These are phyloP conservation scores for Amphiprion percula DNA, from an alignment of 2,113 vertebrate species.

Conservation along the genomic window DNA sequence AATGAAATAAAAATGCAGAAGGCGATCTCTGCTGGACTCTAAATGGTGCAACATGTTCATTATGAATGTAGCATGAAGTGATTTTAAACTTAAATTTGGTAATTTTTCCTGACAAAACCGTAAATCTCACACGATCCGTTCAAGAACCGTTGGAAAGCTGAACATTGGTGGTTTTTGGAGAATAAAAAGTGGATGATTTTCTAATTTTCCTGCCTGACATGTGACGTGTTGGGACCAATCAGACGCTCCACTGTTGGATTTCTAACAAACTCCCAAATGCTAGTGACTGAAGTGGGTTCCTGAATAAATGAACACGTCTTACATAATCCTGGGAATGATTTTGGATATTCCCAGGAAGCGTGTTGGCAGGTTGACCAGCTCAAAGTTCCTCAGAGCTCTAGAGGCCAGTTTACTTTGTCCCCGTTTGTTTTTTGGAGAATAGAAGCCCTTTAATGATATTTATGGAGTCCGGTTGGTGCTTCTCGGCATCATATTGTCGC, in stretches of 20 bases:
- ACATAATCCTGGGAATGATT: constrained; percentile 29
- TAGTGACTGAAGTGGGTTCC: constrained; percentile 11
- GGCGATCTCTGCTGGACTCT: too few species aligned
- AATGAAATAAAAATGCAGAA: too few species aligned
- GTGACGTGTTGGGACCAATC: constrained; percentile 1
- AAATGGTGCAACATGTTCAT: too few species aligned
- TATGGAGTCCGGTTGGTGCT: constrained; percentile 29
- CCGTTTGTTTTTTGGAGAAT: not conserved
- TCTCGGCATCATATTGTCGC: constrained; percentile 33
- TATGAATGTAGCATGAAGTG: too few species aligned
- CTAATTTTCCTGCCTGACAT: too few species aligned
- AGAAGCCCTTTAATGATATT: constrained; percentile 29
- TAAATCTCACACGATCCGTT: too few species aligned
- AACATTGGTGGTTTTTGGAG: too few species aligned
- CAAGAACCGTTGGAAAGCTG: too few species aligned
- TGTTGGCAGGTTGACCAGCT: constrained; percentile 16
- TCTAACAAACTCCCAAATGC: constrained; percentile 25
- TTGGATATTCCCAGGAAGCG: constrained; percentile 29
- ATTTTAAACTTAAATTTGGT: too few species aligned
- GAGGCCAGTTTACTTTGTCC: not conserved
- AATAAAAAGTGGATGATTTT: too few species aligned
- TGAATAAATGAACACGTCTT: constrained; percentile 51
- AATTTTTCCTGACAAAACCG: too few species aligned
- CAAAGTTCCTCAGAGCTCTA: constrained; percentile 6
- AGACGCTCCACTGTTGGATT: constrained; percentile 7